Conservation (phyloP, 2,888 invertebrate genomes). For the Acronicta aceris region DNA sequence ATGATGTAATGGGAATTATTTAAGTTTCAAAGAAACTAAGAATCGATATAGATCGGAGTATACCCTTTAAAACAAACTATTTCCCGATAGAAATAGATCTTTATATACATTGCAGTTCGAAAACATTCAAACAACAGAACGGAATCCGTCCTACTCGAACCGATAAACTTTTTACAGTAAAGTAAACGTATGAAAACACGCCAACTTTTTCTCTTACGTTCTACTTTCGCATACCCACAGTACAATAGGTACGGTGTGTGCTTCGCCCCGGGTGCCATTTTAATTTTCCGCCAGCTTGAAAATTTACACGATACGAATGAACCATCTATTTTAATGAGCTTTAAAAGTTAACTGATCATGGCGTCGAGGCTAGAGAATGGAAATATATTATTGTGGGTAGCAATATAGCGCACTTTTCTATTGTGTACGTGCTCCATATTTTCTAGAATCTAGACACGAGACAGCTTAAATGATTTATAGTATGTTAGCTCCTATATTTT, state of each 20-base stretch:
- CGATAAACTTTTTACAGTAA: conserved; percentile 76
- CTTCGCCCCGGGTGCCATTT: conserved; percentile 84
- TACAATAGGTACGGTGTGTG: conserved; percentile 58
- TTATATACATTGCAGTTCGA: conserved; percentile 23
- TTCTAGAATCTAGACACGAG: conserved; percentile 30
- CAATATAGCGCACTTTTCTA: conserved; percentile 32
- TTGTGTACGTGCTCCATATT: conserved; percentile 49
- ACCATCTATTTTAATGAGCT: conserved; percentile 89
- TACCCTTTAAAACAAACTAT: background rate
- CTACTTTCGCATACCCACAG: conserved; percentile 74
- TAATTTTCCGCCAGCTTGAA: conserved; percentile 87
- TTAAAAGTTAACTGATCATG: conserved; percentile 86
- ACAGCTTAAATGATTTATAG: conserved; percentile 41
- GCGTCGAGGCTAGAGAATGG: conserved; percentile 45
- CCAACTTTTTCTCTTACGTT: conserved; percentile 74
- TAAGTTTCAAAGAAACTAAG: too few relatives aligned
- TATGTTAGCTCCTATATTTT: conserved; percentile 10
- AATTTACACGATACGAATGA: conserved; percentile 85
- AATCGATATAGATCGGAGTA: too few relatives aligned
- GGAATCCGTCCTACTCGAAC: conserved; percentile 61
- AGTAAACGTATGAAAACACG: conserved; percentile 77
- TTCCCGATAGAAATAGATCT: conserved; percentile 9
- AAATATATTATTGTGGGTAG: conserved; percentile 37
- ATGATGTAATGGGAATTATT: too few relatives aligned
- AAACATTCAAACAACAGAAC: conserved; percentile 41